Conservation (phyloP, 1,140 invertebrate species). For the Drosophila murphyi region DNA sequence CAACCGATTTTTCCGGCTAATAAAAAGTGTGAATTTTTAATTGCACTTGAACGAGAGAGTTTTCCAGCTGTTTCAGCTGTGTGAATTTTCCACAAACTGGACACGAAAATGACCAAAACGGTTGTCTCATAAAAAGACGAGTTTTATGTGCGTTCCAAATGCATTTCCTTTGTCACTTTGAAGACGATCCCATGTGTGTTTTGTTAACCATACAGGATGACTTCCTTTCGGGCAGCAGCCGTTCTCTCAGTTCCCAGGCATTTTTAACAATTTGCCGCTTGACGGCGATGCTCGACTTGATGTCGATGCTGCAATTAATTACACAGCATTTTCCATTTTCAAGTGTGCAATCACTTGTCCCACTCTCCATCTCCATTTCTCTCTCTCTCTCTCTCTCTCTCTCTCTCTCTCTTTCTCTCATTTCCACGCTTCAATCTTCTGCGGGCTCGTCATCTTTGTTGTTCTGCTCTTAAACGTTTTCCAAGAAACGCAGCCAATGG, state of each 20-base stretch:
- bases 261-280: constrained; percentile 58
- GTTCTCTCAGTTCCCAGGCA: constrained; percentile 25
- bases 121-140: constrained; percentile 52
- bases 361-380: neutral
- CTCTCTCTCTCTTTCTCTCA: constrained; percentile 8
- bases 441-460: constrained; percentile 35
- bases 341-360: constrained; percentile 37
- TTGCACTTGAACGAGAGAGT: constrained; percentile 8
- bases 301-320: constrained; percentile 68
- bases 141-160: constrained; percentile 56
- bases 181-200: constrained; percentile 34
- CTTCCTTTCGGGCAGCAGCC: constrained; percentile 49
- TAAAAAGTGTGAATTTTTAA: constrained; percentile 55
- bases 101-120: neutral
- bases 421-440: constrained; percentile 70
- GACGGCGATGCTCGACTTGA: constrained; percentile 1
- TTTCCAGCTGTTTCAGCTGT: constrained; percentile 3
- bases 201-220: constrained; percentile 48
- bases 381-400: neutral
- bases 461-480: constrained; percentile 76
- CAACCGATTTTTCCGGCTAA: constrained; percentile 9
- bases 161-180: constrained; percentile 59
- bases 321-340: constrained; percentile 82
- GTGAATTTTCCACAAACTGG: constrained; percentile 14
- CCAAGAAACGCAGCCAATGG: constrained; percentile 68